Evolutionary conservation across 2,888 invertebrate genomes (phyloP), one percentile per base, ranked within the genome.

Genomic region (Slavum lentiscoides): DNA sequence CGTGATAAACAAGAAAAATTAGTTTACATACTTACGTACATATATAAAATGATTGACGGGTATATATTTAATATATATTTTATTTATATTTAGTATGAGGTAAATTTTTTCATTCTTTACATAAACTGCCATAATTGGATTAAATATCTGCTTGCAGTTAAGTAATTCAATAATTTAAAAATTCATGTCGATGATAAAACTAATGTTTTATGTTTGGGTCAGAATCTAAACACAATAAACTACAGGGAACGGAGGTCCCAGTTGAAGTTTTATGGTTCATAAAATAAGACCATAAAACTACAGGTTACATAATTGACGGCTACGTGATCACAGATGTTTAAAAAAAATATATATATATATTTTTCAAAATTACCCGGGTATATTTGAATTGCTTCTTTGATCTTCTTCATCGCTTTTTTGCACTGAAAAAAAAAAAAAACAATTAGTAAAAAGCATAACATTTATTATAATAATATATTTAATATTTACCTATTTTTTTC

Each of bases 1-100:
- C 85, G 86, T 83, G 84, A 85, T 74, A 85, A 84, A 66, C n/a
- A 72, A 8, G 53, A 30, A 37, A 11, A 37, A 70, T 70, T 58
- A 70, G 9, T 70, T 58, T n/a, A 70, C n/a, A 2, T 62, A 13
- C 30, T 30, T 30, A 30, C 30, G 4, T 30, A n/a, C n/a, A n/a
- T n/a, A 30, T 30, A 30, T 30, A 30, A 30, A 2, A 30, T 30
- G 30, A 30, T 4, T 30, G 30, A 30, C 30, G 4, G 30, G 4
- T 2, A 4, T 30, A 30, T 30, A 30, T 30, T 30, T 30, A 4
- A 30, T 4, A 30, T n/a, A n/a, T n/a, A n/a, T n/a, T n/a, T n/a
- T n/a, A n/a, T n/a, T n/a, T n/a, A n/a, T n/a, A n/a, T n/a, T 30
- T 30, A 30, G 30, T 30, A 30, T 30, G 30, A 30, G 30, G 30